These are phyloP conservation scores for Liodrosophila aerea DNA, from an alignment of 2,888 invertebrate genomes.

Conservation along the genomic window DNA sequence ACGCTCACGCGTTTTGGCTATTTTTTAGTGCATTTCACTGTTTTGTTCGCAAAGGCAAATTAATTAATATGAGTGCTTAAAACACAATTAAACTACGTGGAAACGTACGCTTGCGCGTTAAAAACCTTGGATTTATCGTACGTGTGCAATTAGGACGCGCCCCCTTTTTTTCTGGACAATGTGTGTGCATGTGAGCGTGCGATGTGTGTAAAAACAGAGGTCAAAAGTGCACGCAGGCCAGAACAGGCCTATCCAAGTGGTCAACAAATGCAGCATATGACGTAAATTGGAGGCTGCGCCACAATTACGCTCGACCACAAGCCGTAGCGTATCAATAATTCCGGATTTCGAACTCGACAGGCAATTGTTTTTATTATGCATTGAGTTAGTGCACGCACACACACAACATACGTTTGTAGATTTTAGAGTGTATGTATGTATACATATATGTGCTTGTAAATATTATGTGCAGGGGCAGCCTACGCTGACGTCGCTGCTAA, in stretches of 20 bases:
- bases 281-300: slow-evolving; percentile 22
- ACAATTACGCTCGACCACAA: slow-evolving; percentile 2
- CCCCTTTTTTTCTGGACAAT: slow-evolving; percentile 10
- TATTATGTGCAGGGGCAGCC: slow-evolving; percentile 33
- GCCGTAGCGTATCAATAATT: slow-evolving; percentile 17
- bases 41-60: slow-evolving; percentile 38
- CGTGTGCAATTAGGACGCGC: slow-evolving; percentile 31
- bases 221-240: slow-evolving; percentile 63
- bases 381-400: slow-evolving; percentile 6
- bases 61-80: slow-evolving; percentile 55
- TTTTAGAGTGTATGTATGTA: neutral
- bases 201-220: slow-evolving; percentile 56
- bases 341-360: neutral
- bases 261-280: slow-evolving; percentile 22
- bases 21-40: slow-evolving; percentile 38
- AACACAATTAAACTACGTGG: slow-evolving; percentile 38
- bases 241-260: slow-evolving; percentile 17
- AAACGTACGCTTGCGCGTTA: slow-evolving; percentile 46
- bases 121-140: slow-evolving; percentile 14
- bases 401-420: neutral
- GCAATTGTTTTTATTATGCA: slow-evolving; percentile 54
- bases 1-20: slow-evolving; percentile 26
- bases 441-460: slow-evolving; percentile 18
- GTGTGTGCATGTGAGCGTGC: slow-evolving; percentile 13
- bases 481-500: slow-evolving; percentile 32